phyloP scores from a whole-genome alignment of 2,113 vertebrate species.

The Hepsetus odoe region DNA sequence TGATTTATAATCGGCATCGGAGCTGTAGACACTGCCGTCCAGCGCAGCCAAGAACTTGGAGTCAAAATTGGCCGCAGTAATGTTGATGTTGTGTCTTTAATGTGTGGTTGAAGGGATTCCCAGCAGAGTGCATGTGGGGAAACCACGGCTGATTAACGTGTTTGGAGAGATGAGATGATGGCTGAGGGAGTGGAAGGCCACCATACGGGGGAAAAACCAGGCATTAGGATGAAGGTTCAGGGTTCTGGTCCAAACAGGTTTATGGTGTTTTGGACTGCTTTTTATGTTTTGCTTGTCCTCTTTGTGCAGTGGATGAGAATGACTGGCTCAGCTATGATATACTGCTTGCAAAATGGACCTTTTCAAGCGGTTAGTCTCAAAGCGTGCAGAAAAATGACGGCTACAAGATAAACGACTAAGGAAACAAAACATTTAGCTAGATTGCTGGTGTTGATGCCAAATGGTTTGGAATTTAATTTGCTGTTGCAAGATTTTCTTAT shows the following conservation, averaged over 20 bases:
- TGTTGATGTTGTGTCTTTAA: slow-evolving; percentile 26
- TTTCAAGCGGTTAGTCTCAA: neutral
- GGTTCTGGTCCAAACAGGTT: slow-evolving; percentile 17
- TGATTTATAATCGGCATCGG: neutral
- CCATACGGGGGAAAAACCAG: neutral
- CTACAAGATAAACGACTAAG: neutral
- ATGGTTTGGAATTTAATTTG: neutral
- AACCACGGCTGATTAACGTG: slow-evolving; percentile 3
- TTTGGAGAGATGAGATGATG: slow-evolving; percentile 23
- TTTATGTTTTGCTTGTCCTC: neutral
- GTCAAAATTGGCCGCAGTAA: slow-evolving; percentile 5
- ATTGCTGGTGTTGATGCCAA: neutral
- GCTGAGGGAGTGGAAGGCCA: slow-evolving; percentile 11
- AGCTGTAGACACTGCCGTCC: neutral
- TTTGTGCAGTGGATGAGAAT: neutral
- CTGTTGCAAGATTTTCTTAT: slow-evolving; percentile 4
- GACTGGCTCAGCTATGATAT: neutral
- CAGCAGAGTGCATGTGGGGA: neutral
- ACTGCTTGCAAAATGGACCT: neutral
- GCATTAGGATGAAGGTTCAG: neutral
- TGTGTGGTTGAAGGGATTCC: slow-evolving; percentile 1
- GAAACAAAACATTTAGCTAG: neutral
- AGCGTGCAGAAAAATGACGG: neutral
- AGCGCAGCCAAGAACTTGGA: neutral
- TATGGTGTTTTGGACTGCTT: neutral